Evolutionary conservation across 2,888 invertebrate genomes (phyloP), one percentile per base, ranked within the genome.

Genomic region (Hylaea fasciaria): DNA sequence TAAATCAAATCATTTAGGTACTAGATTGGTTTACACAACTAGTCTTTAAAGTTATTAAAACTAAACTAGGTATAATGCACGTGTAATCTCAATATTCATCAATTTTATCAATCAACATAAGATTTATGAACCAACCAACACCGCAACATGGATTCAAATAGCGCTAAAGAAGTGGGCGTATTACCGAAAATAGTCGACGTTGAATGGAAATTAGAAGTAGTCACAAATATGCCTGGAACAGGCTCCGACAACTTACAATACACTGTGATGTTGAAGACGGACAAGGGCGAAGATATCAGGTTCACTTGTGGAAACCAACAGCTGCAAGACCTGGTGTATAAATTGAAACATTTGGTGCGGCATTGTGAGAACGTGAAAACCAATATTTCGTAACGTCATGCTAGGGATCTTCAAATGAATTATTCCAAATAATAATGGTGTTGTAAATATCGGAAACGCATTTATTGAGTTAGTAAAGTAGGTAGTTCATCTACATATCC

Each of bases 301-400:
- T 95, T 95, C 70, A 93, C 93, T 3, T 95, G 95, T 76, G 94
- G 93, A 43, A 92, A 91, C 39, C 94, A 94, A 66, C 94, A 95
- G 73, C 76, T 95, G 47, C 95, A 95, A 74, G 95, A 95, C 82
- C 86, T 95, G 57, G 93, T 95, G 60, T 94, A 94, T 72, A 95
- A 95, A 82, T 81, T 95, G 17, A 95, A 94, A 78, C 95, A 95
- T 76, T 91, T 94, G 49, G 90, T 94, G 50, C 83, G 94, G 68
- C 95, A 95, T 75, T 93, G 94, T 74, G 94, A 94, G 69, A 93
- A 89, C 74, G 79, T 94, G 37, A 91, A 87, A 78, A 83, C 61
- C 64, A 85, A 89, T 66, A 73, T 87, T 29, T 71, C 75, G 13
- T 88, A 74, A 81, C 55, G 51, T 32, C 28, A 11, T 41, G 8